Evolutionary conservation across 2,888 invertebrate species (phyloP), one percentile per base, ranked within the genome.

Genomic region (Leistus spinibarbis): DNA sequence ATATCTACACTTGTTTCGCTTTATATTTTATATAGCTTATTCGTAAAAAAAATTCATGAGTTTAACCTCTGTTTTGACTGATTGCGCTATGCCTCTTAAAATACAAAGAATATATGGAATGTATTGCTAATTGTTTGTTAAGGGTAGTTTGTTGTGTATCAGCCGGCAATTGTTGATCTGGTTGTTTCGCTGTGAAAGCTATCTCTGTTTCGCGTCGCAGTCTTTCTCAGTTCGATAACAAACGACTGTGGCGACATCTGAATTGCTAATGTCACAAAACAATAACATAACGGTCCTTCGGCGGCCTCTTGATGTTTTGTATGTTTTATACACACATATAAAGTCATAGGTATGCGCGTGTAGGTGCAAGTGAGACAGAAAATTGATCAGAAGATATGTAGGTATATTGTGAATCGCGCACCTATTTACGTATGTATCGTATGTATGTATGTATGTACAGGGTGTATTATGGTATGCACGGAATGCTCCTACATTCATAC

Each of bases 251-350:
- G 77, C 75, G 77, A 77, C 77, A 77, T 77, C 75, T 77, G 77
- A 77, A 77, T 77, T 77, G 77, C 75, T 75, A 77, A 77, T 77
- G 66, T 69, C 62, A 75, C 77, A 76, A 77, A 77, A 77, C 77
- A 77, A 77, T 77, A 76, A 77, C 75, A 77, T 77, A 77, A 77
- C 77, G 77, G 77, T 77, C 70, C 66, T 56, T 68, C 56, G 77
- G 70, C 75, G 67, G 75, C 60, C 77, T 77, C 75, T 73, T 77
- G 77, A 76, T 75, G 75, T 77, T 75, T 75, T 69, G 71, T 69
- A 65, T 75, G 70, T 70, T 77, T 74, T 67, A 60, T 60, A 60
- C 22, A 60, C 54, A 54, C 16, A 60, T 19, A 19, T 17, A 60
- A 10, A 60, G 57, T 10, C 19, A 60, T 19, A 60, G 16, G 20